Evolutionary conservation across 2,888 invertebrate species (phyloP), one percentile per base, ranked within the genome.

Genomic region (Chymomyza fuscimana): DNA sequence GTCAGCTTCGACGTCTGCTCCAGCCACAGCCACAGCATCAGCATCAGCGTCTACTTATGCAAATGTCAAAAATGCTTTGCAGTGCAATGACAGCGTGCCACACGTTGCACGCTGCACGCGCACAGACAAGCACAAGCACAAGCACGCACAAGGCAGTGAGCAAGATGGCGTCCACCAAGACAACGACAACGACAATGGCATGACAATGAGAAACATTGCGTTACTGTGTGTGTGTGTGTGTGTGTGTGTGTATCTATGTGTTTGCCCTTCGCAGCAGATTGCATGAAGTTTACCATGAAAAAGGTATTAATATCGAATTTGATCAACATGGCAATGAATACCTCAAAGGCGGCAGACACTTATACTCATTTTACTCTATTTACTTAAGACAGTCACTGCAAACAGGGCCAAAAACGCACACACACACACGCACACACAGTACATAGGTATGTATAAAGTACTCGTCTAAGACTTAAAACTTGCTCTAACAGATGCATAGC

Each of bases 51-150:
- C 80, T 77, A 72, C 83, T 78, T 78, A 84, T 80, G 81, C 80
- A 84, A 81, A 82, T 84, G 81, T 82, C 80, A 81, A 80, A 82
- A 82, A 82, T 84, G 73, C 82, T 81, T 72, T 68, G 76, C 71
- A 73, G 84, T 82, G 78, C 81, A 84, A 78, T 77, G 80, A 80
- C 84, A 82, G 82, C 74, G 67, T 46, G 19, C n/a, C 66, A 10
- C 12, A 50, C 46, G 16, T n/a, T 22, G n/a, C 60, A 12, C 52
- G 59, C 19, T 50, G 61, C 50, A 46, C 54, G 62, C 40, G 52
- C 54, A 60, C 16, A 40, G 40, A 25, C 25, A 19, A 6, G 32
- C 32, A 46, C 25, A 19, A 6, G 32, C 32, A 46, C 19, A 62
- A 50, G 62, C 50, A 16, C 9, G n/a, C 22, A 29, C 62, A 62